A percentile compares a stretch with the other conserved stretches of the same genome.
phyloP scores from a whole-genome alignment of 2,113 vertebrate genomes.

The Choloepus hoffmanni region DNA sequence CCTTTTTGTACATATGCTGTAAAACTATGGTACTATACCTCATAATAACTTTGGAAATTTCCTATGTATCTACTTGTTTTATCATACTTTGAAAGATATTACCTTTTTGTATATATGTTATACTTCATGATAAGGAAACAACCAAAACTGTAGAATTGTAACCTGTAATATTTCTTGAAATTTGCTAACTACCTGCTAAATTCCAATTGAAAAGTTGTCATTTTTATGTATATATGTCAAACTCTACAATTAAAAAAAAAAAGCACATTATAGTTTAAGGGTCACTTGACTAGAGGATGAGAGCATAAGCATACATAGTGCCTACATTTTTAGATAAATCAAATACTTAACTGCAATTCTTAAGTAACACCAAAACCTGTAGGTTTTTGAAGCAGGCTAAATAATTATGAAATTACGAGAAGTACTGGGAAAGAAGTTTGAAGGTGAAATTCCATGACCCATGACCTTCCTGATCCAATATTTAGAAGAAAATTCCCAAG shows the following conservation, averaged over 20 bases:
- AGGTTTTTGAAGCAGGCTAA: constrained; percentile 30
- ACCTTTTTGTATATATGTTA: no score
- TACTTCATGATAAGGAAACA: no score
- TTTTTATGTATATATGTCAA: no score
- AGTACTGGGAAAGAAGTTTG: constrained; percentile 28
- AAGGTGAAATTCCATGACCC: not conserved
- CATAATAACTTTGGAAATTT: no score
- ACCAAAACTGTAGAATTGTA: no score
- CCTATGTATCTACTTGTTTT: no score
- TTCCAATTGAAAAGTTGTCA: no score
- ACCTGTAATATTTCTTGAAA: no score
- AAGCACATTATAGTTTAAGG: not conserved
- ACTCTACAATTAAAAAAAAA: not conserved
- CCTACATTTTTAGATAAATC: constrained; percentile 20
- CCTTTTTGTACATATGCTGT: no score
- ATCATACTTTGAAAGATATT: no score
- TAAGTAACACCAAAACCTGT: not conserved
- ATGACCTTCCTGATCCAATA: not conserved
- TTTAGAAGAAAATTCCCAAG: constrained; percentile 35
- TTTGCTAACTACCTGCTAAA: no score
- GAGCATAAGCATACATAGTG: not conserved
- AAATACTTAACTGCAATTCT: constrained; percentile 11
- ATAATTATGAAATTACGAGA: constrained; percentile 41
- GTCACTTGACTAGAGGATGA: not conserved
- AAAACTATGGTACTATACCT: no score